These are phyloP conservation scores for Anabacerthia variegaticeps DNA, from an alignment of 2,797 vertebrate species.

Conservation along the genomic window DNA sequence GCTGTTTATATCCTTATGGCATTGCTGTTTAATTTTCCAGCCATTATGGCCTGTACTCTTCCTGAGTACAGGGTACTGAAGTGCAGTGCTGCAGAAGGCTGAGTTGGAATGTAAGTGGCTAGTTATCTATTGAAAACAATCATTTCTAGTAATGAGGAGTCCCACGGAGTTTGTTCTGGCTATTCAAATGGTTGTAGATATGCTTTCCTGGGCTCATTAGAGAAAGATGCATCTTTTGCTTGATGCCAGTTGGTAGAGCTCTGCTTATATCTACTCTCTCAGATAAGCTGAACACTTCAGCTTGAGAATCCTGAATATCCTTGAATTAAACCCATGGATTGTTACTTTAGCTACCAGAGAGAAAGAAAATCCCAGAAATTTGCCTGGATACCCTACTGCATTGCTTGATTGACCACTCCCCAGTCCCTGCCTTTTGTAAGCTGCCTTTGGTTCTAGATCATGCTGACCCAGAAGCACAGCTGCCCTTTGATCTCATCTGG, in stretches of 20 bases:
- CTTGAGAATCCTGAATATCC: not conserved
- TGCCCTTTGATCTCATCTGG: not conserved
- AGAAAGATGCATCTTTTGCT: not conserved
- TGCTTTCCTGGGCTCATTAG: rapidly evolving
- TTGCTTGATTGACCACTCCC: not conserved
- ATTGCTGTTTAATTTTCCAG: not conserved
- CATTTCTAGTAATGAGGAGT: not conserved
- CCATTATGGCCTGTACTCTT: not conserved
- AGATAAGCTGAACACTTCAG: not conserved
- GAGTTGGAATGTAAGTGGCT: not conserved
- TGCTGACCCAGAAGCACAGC: not conserved
- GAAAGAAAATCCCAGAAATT: not conserved
- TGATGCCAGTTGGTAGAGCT: not conserved
- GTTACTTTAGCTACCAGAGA: not conserved
- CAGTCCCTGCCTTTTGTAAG: not conserved
- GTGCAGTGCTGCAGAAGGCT: not conserved
- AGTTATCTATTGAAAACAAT: not conserved
- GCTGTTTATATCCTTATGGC: not conserved
- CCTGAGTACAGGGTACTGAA: not conserved
- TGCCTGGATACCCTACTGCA: not conserved
- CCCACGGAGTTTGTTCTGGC: not conserved
- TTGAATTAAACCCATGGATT: not conserved
- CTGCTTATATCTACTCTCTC: not conserved
- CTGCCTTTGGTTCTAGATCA: not conserved
- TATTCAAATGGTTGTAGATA: not conserved